Base-by-base conservation (phyloP, 2,888 invertebrate species). In the Agapostemon virescens region DNA sequence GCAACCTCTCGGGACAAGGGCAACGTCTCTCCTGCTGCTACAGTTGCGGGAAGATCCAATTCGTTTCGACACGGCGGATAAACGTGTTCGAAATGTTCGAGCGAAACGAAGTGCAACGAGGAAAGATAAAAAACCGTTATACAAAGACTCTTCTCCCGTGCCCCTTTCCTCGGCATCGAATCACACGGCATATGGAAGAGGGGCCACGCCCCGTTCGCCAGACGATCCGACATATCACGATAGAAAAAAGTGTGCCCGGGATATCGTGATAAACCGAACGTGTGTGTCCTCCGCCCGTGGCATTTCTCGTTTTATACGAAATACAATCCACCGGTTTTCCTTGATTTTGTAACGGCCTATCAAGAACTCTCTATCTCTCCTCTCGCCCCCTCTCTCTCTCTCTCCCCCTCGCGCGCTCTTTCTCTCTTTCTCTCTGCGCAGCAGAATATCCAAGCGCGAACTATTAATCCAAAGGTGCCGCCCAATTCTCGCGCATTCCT, bases 151-250 rank as follows among this genome's bases (percentile, higher is more conserved):
- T 33, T 64, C 66, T 68, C 69, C 55, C 69, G 52, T 63, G 38
- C 40, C 68, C 72, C 67, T 79, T 79, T 61, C 55, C 75, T 69
- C 63, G 72, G 49, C 55, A 69, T 82, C 76, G 78, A 76, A 82
- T 80, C 77, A 80, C 85, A 78, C 80, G 71, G 82, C 78, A 79
- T 80, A 81, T 77, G 77, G 77, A 72, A 78, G 76, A 33, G 69
- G 55, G 71, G 64, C 86, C 86, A 86, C 86, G 87, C 86, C 86
- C 86, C 67, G 66, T 72, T 71, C 69, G 30, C 49, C 45, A 72
- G 36, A 66, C 67, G 64, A 64, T 61, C 70, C 83, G 49, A 74
- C 55, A 42, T 79, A 66, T 77, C 86, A 80, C 84, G 76, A 77
- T 77, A 69, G 64, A 58, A 82, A 72, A 76, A 63, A 74, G 38